A percentile compares a stretch with the other conserved stretches of the same genome.
phyloP scores from a whole-genome alignment of 2,888 invertebrate species.

The Xanthorhoe spadicearia region DNA sequence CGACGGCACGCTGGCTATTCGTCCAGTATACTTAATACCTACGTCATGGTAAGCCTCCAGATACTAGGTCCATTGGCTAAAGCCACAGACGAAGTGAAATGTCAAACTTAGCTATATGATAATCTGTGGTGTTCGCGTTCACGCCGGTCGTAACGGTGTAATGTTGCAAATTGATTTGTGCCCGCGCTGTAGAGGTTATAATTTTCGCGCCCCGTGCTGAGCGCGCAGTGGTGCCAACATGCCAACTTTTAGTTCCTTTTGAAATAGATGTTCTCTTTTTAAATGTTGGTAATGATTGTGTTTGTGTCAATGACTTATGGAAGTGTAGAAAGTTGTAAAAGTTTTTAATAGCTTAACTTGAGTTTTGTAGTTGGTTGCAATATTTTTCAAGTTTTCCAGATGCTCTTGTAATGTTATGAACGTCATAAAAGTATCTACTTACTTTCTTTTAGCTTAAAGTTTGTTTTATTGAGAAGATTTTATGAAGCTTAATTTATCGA shows the following conservation, averaged over 20 bases:
- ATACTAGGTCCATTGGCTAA: not conserved
- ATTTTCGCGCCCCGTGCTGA: conserved; percentile 79
- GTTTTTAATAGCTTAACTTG: not conserved
- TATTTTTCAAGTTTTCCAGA: too few relatives aligned
- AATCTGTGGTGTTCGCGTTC: conserved; percentile 52
- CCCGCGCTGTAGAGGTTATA: conserved; percentile 68
- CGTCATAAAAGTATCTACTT: too few relatives aligned
- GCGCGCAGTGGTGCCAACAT: conserved; percentile 66
- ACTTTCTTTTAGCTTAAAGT: too few relatives aligned
- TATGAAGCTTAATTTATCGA: too few relatives aligned
- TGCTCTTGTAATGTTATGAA: too few relatives aligned
- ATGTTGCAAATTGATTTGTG: conserved; percentile 78
- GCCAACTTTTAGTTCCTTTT: conserved; percentile 53
- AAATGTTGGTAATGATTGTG: conserved; percentile 23
- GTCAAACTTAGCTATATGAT: not conserved
- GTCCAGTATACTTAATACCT: not conserved
- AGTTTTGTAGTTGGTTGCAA: too few relatives aligned
- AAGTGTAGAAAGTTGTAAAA: not conserved
- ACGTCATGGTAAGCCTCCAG: too few relatives aligned
- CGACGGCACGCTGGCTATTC: too few relatives aligned
- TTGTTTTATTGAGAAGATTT: too few relatives aligned
- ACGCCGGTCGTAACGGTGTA: conserved; percentile 61
- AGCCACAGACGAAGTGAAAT: conserved; percentile 8
- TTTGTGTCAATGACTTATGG: not conserved
- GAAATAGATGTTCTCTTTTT: conserved; percentile 38